phyloP scores from a whole-genome alignment of 2,888 invertebrate species.

The Callyntrura guangdongensis region DNA sequence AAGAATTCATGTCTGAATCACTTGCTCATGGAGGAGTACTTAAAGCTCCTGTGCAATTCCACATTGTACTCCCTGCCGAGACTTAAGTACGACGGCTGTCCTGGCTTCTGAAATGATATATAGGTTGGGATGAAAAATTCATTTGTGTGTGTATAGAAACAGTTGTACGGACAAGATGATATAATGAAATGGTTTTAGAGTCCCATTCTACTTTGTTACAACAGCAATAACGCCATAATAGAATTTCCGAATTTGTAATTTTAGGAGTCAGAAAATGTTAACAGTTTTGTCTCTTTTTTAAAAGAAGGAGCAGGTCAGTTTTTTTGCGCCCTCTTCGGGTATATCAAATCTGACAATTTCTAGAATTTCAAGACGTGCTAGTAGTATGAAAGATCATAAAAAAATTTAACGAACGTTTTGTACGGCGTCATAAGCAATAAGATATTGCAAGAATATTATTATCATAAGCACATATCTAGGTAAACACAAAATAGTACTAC shows the following conservation, averaged over 20 bases:
- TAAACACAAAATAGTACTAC: neutral
- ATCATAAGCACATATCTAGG: neutral
- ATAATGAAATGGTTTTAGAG: constrained; percentile 9
- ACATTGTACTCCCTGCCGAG: constrained; percentile 73
- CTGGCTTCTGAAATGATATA: constrained; percentile 79
- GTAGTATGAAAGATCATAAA: neutral
- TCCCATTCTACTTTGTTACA: neutral
- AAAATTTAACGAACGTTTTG: neutral
- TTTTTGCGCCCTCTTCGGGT: neutral
- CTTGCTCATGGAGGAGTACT: constrained; percentile 47
- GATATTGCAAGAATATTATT: neutral
- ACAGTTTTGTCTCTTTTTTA: constrained; percentile 34
- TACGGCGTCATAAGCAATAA: neutral
- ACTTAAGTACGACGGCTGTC: constrained; percentile 79
- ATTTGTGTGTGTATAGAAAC: constrained; percentile 55
- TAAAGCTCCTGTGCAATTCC: constrained; percentile 78
- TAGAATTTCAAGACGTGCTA: constrained; percentile 15
- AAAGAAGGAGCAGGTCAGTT: constrained; percentile 55
- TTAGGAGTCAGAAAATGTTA: constrained; percentile 34
- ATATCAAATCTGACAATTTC: constrained; percentile 61
- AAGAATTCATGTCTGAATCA: constrained; percentile 56
- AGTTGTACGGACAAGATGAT: neutral
- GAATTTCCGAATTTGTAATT: constrained; percentile 39
- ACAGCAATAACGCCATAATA: constrained; percentile 32
- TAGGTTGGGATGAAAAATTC: constrained; percentile 62